phyloP scores from a whole-genome alignment of 1,140 invertebrate genomes.

The Diachasmimorpha longicaudata region DNA sequence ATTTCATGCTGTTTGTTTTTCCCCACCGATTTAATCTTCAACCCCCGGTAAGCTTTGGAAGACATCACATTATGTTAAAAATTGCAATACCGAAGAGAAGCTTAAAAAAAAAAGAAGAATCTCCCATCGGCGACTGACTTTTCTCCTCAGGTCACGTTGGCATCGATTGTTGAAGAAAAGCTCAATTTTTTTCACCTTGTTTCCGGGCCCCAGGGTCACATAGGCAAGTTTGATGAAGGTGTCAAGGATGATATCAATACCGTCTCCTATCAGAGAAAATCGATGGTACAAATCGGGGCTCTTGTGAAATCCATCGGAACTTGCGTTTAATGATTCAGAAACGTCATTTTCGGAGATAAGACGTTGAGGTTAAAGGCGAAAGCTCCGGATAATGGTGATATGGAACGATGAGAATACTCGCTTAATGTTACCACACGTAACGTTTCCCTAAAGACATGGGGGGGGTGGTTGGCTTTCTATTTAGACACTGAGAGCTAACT shows the following conservation, averaged over 20 bases:
- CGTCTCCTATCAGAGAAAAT: too few relatives aligned
- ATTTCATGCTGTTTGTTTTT: conserved; percentile 25
- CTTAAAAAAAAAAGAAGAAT: not conserved
- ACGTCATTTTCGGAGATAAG: not conserved
- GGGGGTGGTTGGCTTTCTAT: not conserved
- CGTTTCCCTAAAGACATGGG: conserved; percentile 3
- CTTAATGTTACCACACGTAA: conserved; percentile 7
- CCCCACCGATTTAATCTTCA: conserved; percentile 14
- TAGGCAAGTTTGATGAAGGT: not conserved
- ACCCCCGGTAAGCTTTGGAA: not conserved
- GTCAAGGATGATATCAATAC: not conserved
- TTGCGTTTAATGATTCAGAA: not conserved
- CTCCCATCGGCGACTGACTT: not conserved
- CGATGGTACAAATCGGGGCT: too few relatives aligned
- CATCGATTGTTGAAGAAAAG: not conserved
- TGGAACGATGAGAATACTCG: not conserved
- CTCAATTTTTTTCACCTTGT: not conserved
- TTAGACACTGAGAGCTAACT: conserved; percentile 36
- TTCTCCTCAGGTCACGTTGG: not conserved
- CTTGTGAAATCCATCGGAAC: too few relatives aligned
- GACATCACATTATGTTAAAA: not conserved
- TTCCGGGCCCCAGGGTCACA: not conserved
- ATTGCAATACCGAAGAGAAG: not conserved
- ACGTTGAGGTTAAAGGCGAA: not conserved
- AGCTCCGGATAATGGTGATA: not conserved